These are phyloP conservation scores for Cephus runcator DNA, from an alignment of 2,888 invertebrate species.

Conservation along the genomic window DNA sequence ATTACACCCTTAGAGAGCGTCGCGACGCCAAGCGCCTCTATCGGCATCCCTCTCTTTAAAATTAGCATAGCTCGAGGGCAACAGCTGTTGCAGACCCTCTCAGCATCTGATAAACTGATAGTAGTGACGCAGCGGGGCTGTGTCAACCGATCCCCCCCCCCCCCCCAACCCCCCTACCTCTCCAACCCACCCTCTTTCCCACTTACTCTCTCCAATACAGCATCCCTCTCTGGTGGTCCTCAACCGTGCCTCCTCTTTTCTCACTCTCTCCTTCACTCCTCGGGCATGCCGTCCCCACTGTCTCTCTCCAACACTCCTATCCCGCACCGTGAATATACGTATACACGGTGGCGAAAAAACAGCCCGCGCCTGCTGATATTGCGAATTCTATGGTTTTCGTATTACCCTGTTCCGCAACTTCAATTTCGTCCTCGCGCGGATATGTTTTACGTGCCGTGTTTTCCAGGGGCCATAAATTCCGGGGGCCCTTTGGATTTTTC, in stretches of 20 bases:
- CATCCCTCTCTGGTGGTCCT: neutral
- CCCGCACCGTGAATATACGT: neutral
- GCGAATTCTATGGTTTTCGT: constrained; percentile 48
- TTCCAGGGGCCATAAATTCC: constrained; percentile 9
- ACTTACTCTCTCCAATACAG: constrained; percentile 21
- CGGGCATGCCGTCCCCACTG: neutral
- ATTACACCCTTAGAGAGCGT: constrained; percentile 12
- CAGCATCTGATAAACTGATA: constrained; percentile 63
- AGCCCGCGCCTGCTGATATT: constrained; percentile 36
- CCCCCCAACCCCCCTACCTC: too few relatives aligned
- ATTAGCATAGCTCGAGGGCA: constrained; percentile 59
- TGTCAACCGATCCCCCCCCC: constrained; percentile 12
- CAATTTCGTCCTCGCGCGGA: constrained; percentile 41
- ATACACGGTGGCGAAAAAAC: constrained; percentile 3
- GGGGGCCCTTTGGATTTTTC: neutral
- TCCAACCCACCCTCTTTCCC: constrained; percentile 23
- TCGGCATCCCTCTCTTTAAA: constrained; percentile 34
- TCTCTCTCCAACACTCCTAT: constrained; percentile 2
- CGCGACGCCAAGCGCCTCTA: constrained; percentile 14
- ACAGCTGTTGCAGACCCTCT: constrained; percentile 54
- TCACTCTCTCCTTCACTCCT: constrained; percentile 15
- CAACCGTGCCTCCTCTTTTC: constrained; percentile 3
- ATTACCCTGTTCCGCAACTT: constrained; percentile 34
- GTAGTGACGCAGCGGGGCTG: constrained; percentile 44
- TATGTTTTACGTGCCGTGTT: constrained; percentile 35